These are phyloP conservation scores for Saimiri boliviensis DNA, from an alignment of 2,113 vertebrate genomes.

Conservation along the genomic window DNA sequence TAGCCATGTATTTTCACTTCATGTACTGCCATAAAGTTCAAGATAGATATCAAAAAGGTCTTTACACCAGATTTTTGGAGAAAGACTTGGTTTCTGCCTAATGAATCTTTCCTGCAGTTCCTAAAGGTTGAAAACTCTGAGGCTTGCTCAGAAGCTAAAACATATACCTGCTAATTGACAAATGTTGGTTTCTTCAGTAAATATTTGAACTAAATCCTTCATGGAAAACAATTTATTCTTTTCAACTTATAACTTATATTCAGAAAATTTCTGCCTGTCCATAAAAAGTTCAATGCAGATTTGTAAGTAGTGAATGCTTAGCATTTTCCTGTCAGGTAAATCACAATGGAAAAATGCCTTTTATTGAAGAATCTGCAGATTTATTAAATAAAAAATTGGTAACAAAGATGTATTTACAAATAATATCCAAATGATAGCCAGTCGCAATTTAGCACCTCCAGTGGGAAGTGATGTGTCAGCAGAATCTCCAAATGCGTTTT, in stretches of 20 bases:
- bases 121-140: background rate
- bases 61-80: background rate
- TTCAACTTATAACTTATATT: background rate
- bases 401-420: background rate
- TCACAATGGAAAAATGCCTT: background rate
- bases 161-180: background rate
- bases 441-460: background rate
- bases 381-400: background rate
- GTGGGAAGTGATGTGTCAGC: background rate
- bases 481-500: background rate
- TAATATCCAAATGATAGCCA: background rate
- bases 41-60: background rate
- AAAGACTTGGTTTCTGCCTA: background rate
- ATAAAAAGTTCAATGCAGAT: background rate
- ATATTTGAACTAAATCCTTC: background rate
- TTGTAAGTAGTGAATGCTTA: background rate
- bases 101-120: background rate
- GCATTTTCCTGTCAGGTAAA: slow-evolving; percentile 6
- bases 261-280: background rate
- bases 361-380: background rate
- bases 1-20: background rate
- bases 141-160: background rate
- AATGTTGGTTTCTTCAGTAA: background rate
- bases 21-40: background rate
- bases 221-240: background rate